Conservation (phyloP, 2,113 vertebrate genomes). For the Python bivittatus region DNA sequence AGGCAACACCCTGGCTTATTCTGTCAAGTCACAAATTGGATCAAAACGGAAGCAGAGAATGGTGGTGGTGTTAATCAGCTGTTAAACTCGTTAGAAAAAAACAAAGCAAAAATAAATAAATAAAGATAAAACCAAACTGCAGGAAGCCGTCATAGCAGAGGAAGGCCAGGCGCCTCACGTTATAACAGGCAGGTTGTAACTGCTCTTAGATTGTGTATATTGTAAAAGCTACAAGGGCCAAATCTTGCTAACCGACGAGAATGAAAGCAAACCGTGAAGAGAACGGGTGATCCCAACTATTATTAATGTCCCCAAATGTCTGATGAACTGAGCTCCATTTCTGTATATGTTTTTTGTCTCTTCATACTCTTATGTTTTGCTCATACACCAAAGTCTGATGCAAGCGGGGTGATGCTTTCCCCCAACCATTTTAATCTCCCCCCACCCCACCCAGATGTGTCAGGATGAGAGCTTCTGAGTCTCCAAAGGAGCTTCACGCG, state of each 20-base stretch:
- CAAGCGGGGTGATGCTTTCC: neutral
- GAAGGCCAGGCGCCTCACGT: neutral
- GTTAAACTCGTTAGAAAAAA: neutral
- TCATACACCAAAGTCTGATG: too few species aligned
- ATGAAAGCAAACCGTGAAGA: neutral
- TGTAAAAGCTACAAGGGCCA: neutral
- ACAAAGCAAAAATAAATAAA: neutral
- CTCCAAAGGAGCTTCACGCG: neutral
- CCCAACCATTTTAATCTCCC: neutral
- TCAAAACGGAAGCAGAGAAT: neutral
- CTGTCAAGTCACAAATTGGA: neutral
- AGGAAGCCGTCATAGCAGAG: neutral
- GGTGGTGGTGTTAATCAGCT: neutral
- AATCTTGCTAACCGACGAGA: neutral
- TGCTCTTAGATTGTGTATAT: neutral
- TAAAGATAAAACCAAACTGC: neutral
- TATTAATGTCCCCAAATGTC: too few species aligned
- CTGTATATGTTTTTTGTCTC: neutral
- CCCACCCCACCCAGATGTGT: neutral
- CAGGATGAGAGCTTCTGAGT: neutral
- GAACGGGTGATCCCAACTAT: neutral
- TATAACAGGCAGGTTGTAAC: neutral
- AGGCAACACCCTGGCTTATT: neutral
- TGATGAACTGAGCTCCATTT: fast-evolving
- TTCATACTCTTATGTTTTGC: neutral